Base-by-base conservation (phyloP, 2,113 vertebrate genomes). In the Rousettus leschenaultii region DNA sequence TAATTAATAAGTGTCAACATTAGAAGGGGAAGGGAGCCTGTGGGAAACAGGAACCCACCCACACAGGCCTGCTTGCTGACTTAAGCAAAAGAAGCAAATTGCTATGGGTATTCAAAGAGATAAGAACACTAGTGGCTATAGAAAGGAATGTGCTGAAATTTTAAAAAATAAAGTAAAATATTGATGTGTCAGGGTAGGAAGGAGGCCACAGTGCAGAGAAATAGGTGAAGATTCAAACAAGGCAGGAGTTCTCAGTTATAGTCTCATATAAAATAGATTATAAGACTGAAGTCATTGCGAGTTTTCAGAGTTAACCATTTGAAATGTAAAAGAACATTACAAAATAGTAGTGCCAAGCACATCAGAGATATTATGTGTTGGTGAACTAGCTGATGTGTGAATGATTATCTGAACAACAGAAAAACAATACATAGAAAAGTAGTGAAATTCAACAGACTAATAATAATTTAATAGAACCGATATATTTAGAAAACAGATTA, bases 1-100 rank as follows among this genome's bases (percentile, higher is more conserved):
- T 96, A 94, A 87, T 95, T 95, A 86, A 7, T 59, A 80, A 92
- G 43, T 95, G 93, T 97, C 93, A 94, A 75, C 74, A 53, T 87
- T 55, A 55, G 73, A 82, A 80, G 35, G 80, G 73, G 65, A 93
- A 94, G 68, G 87, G 73, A 96, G 51, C 70, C 40, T 88, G 45
- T 70, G 68, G 86, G 93, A 96, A 91, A 92, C 4, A 79, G 82
- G 85, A 92, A 33, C n/a, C 73, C 28, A 48, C 92, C 75, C 65
- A 96, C 97, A 75, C 77, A 96, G 87, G n/a, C 68, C 74, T 95
- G 40, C 93, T 66, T 95, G 82, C 89, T 24, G 71, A 79, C 73
- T 98, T n/a, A 57, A 73, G 88, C 35, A 95, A 82, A 83, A 86
- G 77, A 93, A 89, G 91, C 79, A 91, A 89, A 78, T 53, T 77